phyloP scores from a whole-genome alignment of 35 echinoderm and acorn worm species.

The Apostichopus japonicus region DNA sequence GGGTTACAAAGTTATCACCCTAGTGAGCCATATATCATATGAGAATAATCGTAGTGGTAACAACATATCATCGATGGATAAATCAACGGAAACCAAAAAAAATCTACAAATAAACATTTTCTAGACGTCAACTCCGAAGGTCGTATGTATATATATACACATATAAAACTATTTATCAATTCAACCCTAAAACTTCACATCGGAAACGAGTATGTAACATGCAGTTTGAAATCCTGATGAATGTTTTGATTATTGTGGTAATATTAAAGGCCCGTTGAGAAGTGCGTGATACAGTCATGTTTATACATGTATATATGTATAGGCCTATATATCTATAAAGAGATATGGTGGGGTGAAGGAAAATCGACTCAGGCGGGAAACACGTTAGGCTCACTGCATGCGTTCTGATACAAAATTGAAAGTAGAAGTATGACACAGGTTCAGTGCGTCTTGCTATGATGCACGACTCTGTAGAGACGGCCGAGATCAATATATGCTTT shows the following conservation, averaged over 20 bases:
- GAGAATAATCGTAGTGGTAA: neutral
- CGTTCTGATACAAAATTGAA: no score
- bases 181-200: neutral
- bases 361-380: no score
- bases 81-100: neutral
- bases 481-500: no score
- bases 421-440: no score
- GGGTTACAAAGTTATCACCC: slow-evolving; percentile 18
- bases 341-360: no score
- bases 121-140: neutral
- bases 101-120: slow-evolving; percentile 15
- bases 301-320: no score
- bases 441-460: no score
- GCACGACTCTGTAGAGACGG: no score
- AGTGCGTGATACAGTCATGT: no score
- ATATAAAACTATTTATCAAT: neutral
- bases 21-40: slow-evolving; percentile 8
- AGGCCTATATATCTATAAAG: no score
- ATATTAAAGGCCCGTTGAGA: no score
- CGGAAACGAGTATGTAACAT: neutral
- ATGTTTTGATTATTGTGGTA: neutral
- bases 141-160: neutral
- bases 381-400: no score
- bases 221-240: neutral
- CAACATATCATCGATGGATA: slow-evolving; percentile 6